phyloP scores from a whole-genome alignment of 2,113 vertebrate genomes.

The Apteryx mantelli region DNA sequence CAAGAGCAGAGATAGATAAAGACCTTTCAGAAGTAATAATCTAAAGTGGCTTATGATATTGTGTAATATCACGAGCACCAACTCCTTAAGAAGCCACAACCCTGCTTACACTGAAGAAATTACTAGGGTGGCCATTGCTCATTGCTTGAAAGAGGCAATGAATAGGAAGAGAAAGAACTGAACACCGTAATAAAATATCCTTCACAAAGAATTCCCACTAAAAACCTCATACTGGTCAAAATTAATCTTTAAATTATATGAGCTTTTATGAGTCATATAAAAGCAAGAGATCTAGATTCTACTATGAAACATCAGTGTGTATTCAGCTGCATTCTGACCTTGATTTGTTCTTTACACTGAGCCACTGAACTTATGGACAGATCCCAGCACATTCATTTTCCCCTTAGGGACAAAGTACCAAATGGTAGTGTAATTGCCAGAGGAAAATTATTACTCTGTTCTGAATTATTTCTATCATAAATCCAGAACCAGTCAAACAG shows the following conservation, averaged over 20 bases:
- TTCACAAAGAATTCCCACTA: neutral
- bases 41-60: neutral
- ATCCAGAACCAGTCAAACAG: slow-evolving; percentile 77
- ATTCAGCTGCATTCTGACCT: slow-evolving; percentile 74
- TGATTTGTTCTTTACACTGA: slow-evolving; percentile 75
- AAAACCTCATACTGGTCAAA: neutral
- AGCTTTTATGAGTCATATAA: slow-evolving; percentile 37
- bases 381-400: slow-evolving; percentile 78
- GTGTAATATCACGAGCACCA: neutral
- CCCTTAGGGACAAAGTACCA: slow-evolving; percentile 83
- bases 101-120: neutral
- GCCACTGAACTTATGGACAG: slow-evolving; percentile 74
- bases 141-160: neutral
- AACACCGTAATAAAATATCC: neutral
- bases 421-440: slow-evolving; percentile 83
- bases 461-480: slow-evolving; percentile 83
- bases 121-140: neutral
- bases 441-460: slow-evolving; percentile 81
- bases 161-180: neutral
- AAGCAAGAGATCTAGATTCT: slow-evolving; percentile 18
- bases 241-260: slow-evolving; percentile 38
- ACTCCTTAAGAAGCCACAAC: neutral
- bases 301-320: slow-evolving; percentile 19
- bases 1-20: neutral
- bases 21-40: neutral